These are phyloP conservation scores for Syngnathus typhle DNA, from an alignment of 2,113 vertebrate genomes.

Conservation along the genomic window DNA sequence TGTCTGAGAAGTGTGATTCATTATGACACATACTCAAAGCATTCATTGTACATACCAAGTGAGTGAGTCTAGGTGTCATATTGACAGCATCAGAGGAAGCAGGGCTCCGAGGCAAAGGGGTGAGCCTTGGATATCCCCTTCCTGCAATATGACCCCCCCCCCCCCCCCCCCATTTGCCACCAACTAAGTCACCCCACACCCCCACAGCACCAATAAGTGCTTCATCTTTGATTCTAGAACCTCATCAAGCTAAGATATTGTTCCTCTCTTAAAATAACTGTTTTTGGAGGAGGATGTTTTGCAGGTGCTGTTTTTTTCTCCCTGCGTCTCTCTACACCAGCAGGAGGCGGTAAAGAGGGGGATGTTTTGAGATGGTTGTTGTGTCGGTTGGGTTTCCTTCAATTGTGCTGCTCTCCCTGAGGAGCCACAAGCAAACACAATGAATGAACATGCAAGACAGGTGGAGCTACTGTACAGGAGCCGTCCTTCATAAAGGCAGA, in stretches of 20 bases:
- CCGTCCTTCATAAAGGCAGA: neutral
- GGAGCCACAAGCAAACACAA: constrained; percentile 28
- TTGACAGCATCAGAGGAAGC: constrained; percentile 42
- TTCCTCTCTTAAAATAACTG: constrained; percentile 10
- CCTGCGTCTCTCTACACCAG: constrained; percentile 8
- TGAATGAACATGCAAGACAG: constrained; percentile 2
- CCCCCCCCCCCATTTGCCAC: constrained; percentile 25
- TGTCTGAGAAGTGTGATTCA: neutral
- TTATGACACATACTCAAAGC: neutral
- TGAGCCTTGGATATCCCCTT: constrained; percentile 52
- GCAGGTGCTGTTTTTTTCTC: neutral
- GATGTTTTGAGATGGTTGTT: constrained; percentile 27
- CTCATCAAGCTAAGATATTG: constrained; percentile 9
- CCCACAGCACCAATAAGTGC: constrained; percentile 22
- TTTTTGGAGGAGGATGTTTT: constrained; percentile 21
- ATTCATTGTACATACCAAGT: constrained; percentile 26
- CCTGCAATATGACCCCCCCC: constrained; percentile 50
- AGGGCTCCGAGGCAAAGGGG: constrained; percentile 14
- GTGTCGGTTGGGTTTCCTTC: constrained; percentile 55
- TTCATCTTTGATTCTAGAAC: constrained; percentile 36
- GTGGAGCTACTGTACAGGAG: neutral
- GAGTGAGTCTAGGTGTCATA: constrained; percentile 41
- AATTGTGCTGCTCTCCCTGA: constrained; percentile 54
- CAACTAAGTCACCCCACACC: neutral
- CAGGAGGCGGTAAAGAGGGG: constrained; percentile 23